These are phyloP conservation scores for Pavo muticus DNA, from an alignment of 2,113 vertebrate species.

Conservation along the genomic window DNA sequence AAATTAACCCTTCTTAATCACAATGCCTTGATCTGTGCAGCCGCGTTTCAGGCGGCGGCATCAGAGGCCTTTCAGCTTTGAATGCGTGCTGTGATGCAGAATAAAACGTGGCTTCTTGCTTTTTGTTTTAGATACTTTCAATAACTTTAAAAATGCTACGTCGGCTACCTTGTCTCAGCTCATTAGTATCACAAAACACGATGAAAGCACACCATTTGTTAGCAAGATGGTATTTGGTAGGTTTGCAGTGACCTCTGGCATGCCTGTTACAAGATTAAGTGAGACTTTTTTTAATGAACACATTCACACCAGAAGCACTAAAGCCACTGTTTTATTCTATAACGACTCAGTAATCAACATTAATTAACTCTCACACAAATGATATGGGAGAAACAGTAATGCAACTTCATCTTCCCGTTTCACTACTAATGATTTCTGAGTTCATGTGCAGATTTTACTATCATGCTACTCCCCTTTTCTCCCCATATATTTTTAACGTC, in stretches of 20 bases:
- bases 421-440: neutral
- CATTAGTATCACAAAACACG: neutral
- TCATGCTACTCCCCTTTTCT: neutral
- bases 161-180: neutral
- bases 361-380: neutral
- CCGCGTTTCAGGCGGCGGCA: neutral
- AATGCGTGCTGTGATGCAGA: neutral
- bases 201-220: neutral
- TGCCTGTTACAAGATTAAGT: neutral
- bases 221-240: neutral
- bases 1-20: constrained; percentile 7
- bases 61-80: neutral
- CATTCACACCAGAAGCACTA: neutral
- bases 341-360: neutral
- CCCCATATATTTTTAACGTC: neutral
- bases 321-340: neutral
- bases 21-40: neutral
- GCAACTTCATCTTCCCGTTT: neutral
- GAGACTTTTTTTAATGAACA: neutral
- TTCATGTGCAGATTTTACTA: neutral
- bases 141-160: neutral
- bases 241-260: neutral
- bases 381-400: neutral
- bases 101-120: neutral
- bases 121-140: neutral